These are phyloP conservation scores for Phoenicopterus ruber DNA, from an alignment of 2,113 vertebrate species.

Conservation along the genomic window DNA sequence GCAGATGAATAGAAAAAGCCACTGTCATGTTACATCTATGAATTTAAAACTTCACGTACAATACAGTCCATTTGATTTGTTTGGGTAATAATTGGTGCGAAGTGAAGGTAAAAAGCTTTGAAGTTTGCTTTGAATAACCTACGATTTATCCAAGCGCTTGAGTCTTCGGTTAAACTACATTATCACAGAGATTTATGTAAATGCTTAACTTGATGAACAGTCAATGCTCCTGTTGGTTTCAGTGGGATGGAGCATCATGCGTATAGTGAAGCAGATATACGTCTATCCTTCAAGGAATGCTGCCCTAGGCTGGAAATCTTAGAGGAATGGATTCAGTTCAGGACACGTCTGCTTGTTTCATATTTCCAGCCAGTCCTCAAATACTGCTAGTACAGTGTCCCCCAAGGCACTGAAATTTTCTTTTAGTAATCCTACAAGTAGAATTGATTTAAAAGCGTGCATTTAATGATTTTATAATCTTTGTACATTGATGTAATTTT, in stretches of 20 bases:
- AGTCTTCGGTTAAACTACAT: slow-evolving; percentile 10
- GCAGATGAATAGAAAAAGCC: slow-evolving; percentile 19
- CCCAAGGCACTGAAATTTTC: slow-evolving; percentile 8
- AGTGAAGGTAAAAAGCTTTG: background rate
- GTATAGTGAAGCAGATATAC: slow-evolving; percentile 12
- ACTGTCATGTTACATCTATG: background rate
- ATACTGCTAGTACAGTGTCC: background rate
- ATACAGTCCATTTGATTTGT: slow-evolving; percentile 31
- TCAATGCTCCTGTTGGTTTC: slow-evolving; percentile 31
- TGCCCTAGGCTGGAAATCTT: slow-evolving; percentile 52
- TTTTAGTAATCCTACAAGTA: slow-evolving; percentile 9
- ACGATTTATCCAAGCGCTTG: slow-evolving; percentile 28
- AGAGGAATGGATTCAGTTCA: slow-evolving; percentile 43
- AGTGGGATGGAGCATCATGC: background rate
- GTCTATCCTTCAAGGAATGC: slow-evolving; percentile 53
- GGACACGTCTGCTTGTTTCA: slow-evolving; percentile 51
- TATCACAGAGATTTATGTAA: slow-evolving; percentile 57
- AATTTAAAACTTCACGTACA: background rate
- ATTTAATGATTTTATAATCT: slow-evolving; percentile 41
- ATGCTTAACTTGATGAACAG: slow-evolving; percentile 41
- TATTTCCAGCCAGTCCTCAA: slow-evolving; percentile 41
- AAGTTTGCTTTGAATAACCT: slow-evolving; percentile 45
- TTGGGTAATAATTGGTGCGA: slow-evolving; percentile 26
- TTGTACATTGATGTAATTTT: slow-evolving; percentile 13
- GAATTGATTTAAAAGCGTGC: slow-evolving; percentile 11